Base-by-base conservation (phyloP, 1,140 invertebrate genomes). In the Trichoplusia ni region DNA sequence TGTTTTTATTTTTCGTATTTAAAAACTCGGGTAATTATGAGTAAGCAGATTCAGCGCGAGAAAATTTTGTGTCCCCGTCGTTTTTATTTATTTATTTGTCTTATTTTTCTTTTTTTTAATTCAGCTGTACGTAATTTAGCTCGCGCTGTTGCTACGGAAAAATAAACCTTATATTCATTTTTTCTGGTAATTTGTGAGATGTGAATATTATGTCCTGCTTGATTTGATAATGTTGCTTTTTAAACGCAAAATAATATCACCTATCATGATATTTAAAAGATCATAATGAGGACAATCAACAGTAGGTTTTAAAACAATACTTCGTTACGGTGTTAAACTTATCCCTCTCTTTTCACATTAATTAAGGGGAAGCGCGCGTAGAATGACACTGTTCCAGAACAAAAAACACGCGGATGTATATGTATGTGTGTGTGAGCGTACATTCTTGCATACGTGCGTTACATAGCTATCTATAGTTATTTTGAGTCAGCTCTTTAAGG, bases 21-120 rank as follows among this genome's bases (percentile, higher is more conserved):
- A 81, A 77, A 82, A 84, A 80, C 69, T 78, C 73, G 63, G 69
- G 69, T 82, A 85, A 87, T 87, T 83, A 83, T 84, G 75, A 85
- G 71, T 70, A 74, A 77, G 79, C 69, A 76, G 64, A 73, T 73
- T 77, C 74, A 68, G 25, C 62, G 60, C 29, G 54, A 46, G 59
- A 64, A 68, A 58, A 64, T 69, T 71, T 71, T 69, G 67, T 64
- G 61, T 49, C 59, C 47, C 35, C 59, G 31, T 64, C 49, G 61
- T 56, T 64, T 75, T 54, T 67, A 64, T 65, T 58, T 46, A 58
- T 67, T 65, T 62, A 47, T 33, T 58, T 31, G 37, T 47, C 47
- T 60, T 46, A 29, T 14, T 51, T 18, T 33, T 40, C 59, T 67
- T 58, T 53, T 16, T 42, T 56, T 46, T 58, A 63, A 42, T 42